Evolutionary conservation across 2,797 vertebrate species (phyloP).

Genomic region (Sphenodon punctatus): DNA sequence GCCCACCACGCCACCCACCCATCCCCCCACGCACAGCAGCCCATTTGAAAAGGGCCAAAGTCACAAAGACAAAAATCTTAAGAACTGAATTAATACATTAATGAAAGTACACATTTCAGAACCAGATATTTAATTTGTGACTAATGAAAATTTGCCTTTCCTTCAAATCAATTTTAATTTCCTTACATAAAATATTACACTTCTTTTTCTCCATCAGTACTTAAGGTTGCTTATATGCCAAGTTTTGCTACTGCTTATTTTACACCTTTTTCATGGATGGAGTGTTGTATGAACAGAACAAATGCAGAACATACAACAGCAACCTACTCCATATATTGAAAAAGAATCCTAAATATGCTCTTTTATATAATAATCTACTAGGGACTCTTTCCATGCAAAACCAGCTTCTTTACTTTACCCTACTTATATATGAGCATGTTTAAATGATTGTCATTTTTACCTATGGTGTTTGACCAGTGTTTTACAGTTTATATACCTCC

Average conservation of each 20-base stretch:
- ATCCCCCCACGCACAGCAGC: too few species aligned
- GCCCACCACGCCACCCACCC: too few species aligned
- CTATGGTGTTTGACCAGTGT: neutral
- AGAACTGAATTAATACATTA: too few species aligned
- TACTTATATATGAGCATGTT: neutral
- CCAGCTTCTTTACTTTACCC: neutral
- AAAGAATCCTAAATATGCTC: neutral
- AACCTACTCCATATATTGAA: neutral
- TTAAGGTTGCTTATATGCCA: constrained; percentile 6
- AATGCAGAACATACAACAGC: fast-evolving
- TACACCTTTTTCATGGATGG: neutral
- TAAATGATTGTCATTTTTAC: neutral
- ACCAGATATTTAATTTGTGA: neutral
- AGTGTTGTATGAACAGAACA: neutral
- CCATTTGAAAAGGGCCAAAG: too few species aligned
- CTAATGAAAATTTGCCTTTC: neutral
- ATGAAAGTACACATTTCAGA: neutral
- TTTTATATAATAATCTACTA: neutral
- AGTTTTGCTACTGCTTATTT: neutral
- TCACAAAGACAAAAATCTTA: too few species aligned
- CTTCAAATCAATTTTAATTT: constrained; percentile 7
- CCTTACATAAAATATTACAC: neutral
- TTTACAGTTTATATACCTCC: neutral
- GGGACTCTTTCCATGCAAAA: neutral
- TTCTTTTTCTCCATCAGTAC: neutral